Base-by-base conservation (phyloP, 2,888 invertebrate species). In the Geotrupes spiniger region DNA sequence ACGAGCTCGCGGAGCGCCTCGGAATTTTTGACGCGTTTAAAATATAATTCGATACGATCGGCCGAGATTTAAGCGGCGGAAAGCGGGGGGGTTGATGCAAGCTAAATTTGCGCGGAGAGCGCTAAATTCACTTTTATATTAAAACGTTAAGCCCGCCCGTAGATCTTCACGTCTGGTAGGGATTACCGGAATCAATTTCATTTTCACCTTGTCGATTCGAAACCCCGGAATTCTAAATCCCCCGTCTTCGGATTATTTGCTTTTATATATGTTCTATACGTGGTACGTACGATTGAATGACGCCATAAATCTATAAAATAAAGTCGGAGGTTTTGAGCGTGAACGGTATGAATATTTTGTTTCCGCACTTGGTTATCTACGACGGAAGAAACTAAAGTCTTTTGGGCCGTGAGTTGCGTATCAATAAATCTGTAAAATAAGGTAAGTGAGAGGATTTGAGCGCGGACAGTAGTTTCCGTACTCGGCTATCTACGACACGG, bases 171-270 rank as follows among this genome's bases (percentile, higher is more conserved):
- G 14, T 33, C 33, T 8, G 5, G n/a, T 12, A 33, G 42, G 21
- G 47, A 47, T 47, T 47, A 47, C 47, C 27, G 31, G 42, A 40
- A 41, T 47, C 47, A 47, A 47, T 47, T 47, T 47, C 47, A 47
- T 47, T 47, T 40, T 47, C 41, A 42, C 47, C 41, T 41, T 42
- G 41, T 36, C 40, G 36, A 41, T 14, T 21, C 11, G 33, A 15
- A 33, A 33, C 33, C 33, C 33, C 2, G 15, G 15, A 33, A 33
- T 33, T 33, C 33, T 33, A 33, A 33, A 33, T n/a, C 33, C 33
- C 8, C 15, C 33, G 11, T 29, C 10, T 33, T 33, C 15, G 9
- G 33, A 33, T 12, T 33, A 33, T 33, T 33, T 33, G 33, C 33
- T 21, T 21, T 4, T 21, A 21, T 21, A 6, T 21, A 21, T 6